Evolutionary conservation across 2,797 vertebrate species (phyloP), one percentile per base, ranked within the genome.

Genomic region (Todus mexicanus): DNA sequence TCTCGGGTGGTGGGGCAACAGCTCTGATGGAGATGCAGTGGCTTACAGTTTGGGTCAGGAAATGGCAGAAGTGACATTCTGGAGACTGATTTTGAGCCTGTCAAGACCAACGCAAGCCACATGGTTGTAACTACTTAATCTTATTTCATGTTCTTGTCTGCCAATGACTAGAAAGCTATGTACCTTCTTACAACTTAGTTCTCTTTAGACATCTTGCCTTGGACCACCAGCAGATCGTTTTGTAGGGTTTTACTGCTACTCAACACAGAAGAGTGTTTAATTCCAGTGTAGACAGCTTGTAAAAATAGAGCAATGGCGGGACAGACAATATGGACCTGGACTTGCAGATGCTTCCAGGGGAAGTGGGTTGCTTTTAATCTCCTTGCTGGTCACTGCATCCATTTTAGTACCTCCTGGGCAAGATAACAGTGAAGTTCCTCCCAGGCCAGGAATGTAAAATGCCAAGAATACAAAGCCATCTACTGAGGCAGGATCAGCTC

Each of bases 1-100:
- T 65, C 53, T 47, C 1, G 0, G 20, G 35, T 54, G 40, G 22
- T 0, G 0, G 15, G 29, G 48, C 1, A 0, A 21, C 0, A 0
- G 37, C 59, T 92, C 18, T 63, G 35, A 33, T 0, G 1, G 60
- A 66, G 25, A 19, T 0, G 2, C 40, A 13, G 51, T 27, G 63
- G 16, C 40, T 37, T 68, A 16, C 4, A 4, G 12, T 57, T 87
- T 80, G 69, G 35, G 17, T 38, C 3, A 6, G 63, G 68, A 75
- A 81, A 38, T 4, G 2, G 37, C 71, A 83, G 40, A 73, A 74
- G 8, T 51, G 45, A 22, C n/a, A 11, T 65, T 86, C 53, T 37
- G 35, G 68, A 84, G 31, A 45, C 50, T 42, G 4, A 21, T 14
- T 89, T 64, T 84, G 60, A 81, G 61, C 47, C 40, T 84, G 4